Percentiles rank a stretch among this genome's conserved stretches.
Evolutionary conservation across 2,888 invertebrate species (phyloP).

Genomic region (Eulithis testata): DNA sequence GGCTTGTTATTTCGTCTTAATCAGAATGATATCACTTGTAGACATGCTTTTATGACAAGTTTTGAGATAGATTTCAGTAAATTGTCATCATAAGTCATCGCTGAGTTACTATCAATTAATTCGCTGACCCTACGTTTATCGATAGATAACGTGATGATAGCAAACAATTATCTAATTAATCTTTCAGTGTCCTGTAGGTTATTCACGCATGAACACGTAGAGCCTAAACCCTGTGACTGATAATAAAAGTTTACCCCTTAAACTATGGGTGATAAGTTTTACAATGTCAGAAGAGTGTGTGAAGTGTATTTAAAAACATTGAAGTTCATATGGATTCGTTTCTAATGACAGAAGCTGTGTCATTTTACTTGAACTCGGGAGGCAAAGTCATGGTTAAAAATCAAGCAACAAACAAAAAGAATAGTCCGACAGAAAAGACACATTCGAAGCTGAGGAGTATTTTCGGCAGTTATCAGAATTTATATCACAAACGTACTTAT

Average conservation of each 20-base stretch:
- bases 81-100: constrained; percentile 2
- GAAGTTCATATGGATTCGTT: constrained; percentile 16
- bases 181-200: constrained; percentile 13
- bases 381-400: constrained; percentile 20
- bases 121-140: constrained; percentile 15
- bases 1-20: not conserved
- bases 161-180: constrained; percentile 24
- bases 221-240: not conserved
- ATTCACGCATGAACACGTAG: not conserved
- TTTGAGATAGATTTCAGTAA: no score
- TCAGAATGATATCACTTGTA: not conserved
- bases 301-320: constrained; percentile 5
- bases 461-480: constrained; percentile 63
- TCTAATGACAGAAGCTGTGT: constrained; percentile 17
- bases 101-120: not conserved
- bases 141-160: constrained; percentile 20
- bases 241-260: constrained; percentile 2
- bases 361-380: constrained; percentile 12
- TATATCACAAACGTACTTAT: constrained; percentile 54
- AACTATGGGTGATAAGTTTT: constrained; percentile 13
- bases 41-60: no score
- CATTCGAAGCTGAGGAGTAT: constrained; percentile 58
- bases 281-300: constrained; percentile 5
- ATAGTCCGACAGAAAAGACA: constrained; percentile 62
- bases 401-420: constrained; percentile 32